Percentiles rank a stretch among this genome's conserved stretches.
Evolutionary conservation across 2,888 invertebrate species (phyloP).

Genomic region (Aspidiotus rigidus): DNA sequence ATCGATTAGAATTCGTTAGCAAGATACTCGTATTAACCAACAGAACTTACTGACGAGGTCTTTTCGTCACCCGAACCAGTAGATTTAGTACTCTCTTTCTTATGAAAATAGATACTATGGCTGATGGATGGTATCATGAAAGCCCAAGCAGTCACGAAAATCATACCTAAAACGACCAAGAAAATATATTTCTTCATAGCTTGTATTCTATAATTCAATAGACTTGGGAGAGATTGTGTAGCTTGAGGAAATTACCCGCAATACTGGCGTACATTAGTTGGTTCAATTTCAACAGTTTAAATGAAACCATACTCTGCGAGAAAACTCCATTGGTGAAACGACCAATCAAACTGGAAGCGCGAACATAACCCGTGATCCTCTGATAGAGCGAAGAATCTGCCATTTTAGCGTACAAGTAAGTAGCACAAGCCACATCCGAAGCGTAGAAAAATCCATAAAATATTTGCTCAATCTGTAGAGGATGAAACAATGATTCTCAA

Average conservation of each 20-base stretch:
- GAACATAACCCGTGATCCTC: conserved; percentile 72
- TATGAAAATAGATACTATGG: conserved; percentile 44
- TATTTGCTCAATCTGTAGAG: conserved; percentile 51
- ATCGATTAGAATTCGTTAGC: no score
- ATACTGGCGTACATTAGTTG: neutral
- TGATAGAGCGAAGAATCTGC: conserved; percentile 53
- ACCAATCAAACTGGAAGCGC: conserved; percentile 72
- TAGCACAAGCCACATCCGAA: conserved; percentile 84
- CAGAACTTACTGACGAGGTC: no score
- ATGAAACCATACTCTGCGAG: conserved; percentile 55
- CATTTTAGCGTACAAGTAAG: conserved; percentile 89
- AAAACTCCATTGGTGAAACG: conserved; percentile 64
- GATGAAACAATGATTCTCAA: no score
- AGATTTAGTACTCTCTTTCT: neutral
- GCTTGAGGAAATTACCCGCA: conserved; percentile 12
- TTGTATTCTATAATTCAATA: neutral
- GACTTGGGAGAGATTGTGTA: conserved; percentile 22
- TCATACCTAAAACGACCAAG: conserved; percentile 49
- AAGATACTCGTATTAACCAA: no score
- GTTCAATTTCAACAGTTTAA: conserved; percentile 6
- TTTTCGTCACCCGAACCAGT: no score
- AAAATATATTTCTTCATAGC: neutral
- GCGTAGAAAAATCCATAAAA: conserved; percentile 78
- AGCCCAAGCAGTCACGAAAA: conserved; percentile 63
- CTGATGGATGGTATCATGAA: conserved; percentile 51